phyloP scores from a whole-genome alignment of 2,113 vertebrate species.

The Uropsilus gracilis region DNA sequence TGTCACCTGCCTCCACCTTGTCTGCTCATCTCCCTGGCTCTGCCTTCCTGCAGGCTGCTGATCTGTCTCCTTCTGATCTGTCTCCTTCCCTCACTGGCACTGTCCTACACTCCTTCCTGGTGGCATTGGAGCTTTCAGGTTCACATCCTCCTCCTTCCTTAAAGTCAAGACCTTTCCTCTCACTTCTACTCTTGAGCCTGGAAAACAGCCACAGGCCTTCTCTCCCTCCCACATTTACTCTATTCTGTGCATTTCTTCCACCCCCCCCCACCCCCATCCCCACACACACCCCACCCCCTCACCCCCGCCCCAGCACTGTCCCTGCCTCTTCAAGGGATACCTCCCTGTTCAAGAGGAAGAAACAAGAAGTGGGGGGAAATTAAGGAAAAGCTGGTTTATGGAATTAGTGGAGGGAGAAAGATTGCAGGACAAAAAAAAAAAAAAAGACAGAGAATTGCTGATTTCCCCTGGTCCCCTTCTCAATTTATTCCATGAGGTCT shows the following conservation, averaged over 20 bases:
- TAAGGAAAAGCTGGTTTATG: background rate
- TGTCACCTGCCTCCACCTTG: slow-evolving; percentile 48
- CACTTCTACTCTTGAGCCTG: background rate
- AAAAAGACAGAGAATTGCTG: background rate
- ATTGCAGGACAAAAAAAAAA: background rate
- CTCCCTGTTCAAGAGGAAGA: background rate
- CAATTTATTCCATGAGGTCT: background rate
- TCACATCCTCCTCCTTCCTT: background rate
- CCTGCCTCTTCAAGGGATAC: background rate
- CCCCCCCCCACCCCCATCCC: no score
- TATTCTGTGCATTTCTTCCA: background rate
- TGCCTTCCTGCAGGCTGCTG: background rate
- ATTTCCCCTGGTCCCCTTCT: background rate
- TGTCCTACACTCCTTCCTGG: background rate
- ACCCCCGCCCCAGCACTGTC: no score
- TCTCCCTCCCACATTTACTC: background rate
- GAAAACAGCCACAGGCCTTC: no score
- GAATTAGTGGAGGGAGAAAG: background rate
- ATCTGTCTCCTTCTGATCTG: background rate
- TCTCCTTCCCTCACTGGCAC: background rate
- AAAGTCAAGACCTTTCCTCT: background rate
- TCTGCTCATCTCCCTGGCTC: background rate
- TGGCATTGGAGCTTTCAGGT: background rate
- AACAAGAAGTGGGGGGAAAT: background rate
- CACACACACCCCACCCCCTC: no score